A percentile compares a stretch with the other conserved stretches of the same genome.
Evolutionary conservation across 1,140 invertebrate species (phyloP).

Genomic region (Megalonaias nervosa): DNA sequence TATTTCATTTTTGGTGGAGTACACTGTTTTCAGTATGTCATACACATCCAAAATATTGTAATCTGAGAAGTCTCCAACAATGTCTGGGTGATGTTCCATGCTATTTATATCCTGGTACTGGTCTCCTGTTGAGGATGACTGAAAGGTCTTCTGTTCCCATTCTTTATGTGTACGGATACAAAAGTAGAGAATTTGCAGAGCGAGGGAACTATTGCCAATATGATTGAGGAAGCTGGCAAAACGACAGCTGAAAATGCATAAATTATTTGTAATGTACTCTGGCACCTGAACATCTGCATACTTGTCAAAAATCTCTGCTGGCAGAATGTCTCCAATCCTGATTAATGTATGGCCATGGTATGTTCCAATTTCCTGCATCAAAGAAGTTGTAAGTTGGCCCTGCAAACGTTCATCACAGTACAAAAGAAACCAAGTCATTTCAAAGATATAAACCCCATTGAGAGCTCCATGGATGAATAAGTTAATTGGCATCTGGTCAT

Average conservation of each 20-base stretch:
- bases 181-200: constrained; percentile 10
- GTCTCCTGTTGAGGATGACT: neutral
- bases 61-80: neutral
- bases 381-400: constrained; percentile 17
- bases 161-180: constrained; percentile 7
- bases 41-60: constrained; percentile 7
- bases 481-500: constrained; percentile 18
- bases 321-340: constrained; percentile 9
- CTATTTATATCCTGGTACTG: neutral
- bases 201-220: constrained; percentile 4
- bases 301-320: neutral
- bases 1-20: neutral
- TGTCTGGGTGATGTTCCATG: neutral
- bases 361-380: constrained; percentile 1
- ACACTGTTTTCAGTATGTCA: neutral
- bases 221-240: constrained; percentile 14
- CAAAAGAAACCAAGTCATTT: constrained; percentile 15
- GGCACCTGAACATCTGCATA: constrained; percentile 18
- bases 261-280: neutral
- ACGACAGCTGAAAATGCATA: constrained; percentile 3
- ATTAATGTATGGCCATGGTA: neutral
- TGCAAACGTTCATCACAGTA: constrained; percentile 19
- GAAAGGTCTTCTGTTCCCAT: neutral
- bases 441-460: constrained; percentile 6
- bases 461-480: constrained; percentile 10